Conservation (phyloP, 92 coral and sea anemone species). For the Muricea muricata region DNA sequence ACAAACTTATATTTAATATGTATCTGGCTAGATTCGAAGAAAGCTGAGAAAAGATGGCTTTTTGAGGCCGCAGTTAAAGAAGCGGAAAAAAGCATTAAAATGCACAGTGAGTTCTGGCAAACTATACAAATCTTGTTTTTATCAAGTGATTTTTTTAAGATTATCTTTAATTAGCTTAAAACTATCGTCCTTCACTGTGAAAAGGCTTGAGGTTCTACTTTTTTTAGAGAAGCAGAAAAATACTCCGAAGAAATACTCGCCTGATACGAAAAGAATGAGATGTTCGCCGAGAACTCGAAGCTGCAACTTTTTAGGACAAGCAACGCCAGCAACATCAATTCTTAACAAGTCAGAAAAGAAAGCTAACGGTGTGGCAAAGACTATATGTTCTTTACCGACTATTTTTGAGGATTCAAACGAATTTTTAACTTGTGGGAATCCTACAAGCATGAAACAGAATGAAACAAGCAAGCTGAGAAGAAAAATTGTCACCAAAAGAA, state of each 20-base stretch:
- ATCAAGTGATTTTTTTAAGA: too few relatives aligned
- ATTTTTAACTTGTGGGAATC: not conserved
- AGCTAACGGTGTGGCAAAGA: not conserved
- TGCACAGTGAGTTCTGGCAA: not conserved
- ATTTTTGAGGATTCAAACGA: not conserved
- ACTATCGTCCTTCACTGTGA: not conserved
- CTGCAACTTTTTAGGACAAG: not conserved
- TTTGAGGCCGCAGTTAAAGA: constrained; percentile 23
- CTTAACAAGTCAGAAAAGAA: not conserved
- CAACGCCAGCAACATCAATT: too few relatives aligned
- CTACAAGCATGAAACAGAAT: not conserved
- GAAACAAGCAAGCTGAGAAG: not conserved
- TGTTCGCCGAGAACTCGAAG: not conserved
- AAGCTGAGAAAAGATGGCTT: not conserved
- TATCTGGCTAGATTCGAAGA: constrained; percentile 22
- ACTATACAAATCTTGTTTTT: not conserved
- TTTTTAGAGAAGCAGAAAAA: not conserved
- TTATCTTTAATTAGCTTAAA: not conserved
- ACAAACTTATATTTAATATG: not conserved
- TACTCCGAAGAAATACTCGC: not conserved
- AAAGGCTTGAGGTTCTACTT: too few relatives aligned
- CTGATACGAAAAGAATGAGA: not conserved
- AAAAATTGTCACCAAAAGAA: not conserved
- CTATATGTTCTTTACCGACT: not conserved
- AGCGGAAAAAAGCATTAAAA: not conserved